Conservation (phyloP, 1,140 invertebrate species). For the Agrilus planipennis region DNA sequence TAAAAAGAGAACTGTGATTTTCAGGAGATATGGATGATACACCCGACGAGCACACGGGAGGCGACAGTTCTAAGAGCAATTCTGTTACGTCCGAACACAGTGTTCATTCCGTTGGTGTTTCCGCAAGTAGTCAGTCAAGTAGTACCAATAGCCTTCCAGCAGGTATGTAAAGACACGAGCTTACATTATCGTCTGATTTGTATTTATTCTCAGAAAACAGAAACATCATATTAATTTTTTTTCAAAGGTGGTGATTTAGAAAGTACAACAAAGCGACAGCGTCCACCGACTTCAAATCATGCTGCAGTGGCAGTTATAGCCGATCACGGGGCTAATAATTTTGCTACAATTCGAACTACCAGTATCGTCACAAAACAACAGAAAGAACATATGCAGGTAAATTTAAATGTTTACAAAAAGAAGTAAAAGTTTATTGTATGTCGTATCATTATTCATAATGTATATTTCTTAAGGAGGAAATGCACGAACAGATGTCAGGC, state of each 20-base stretch:
- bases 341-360: slow-evolving; percentile 96
- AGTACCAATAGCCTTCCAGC: slow-evolving; percentile 71
- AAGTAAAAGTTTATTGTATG: slow-evolving; percentile 1
- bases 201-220: slow-evolving; percentile 13
- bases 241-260: slow-evolving; percentile 11
- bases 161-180: slow-evolving; percentile 18
- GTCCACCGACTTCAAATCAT: slow-evolving; percentile 37
- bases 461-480: slow-evolving; percentile 56
- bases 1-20: background rate
- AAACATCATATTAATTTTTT: background rate
- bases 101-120: slow-evolving; percentile 74
- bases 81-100: slow-evolving; percentile 92
- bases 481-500: slow-evolving; percentile 98
- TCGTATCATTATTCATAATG: background rate
- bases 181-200: slow-evolving; percentile 1
- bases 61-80: slow-evolving; percentile 92
- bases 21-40: slow-evolving; percentile 50
- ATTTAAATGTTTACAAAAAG: too few relatives aligned
- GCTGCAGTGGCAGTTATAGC: slow-evolving; percentile 55
- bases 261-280: slow-evolving; percentile 17
- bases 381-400: slow-evolving; percentile 89
- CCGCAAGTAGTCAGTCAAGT: slow-evolving; percentile 79
- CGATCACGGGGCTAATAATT: slow-evolving; percentile 83
- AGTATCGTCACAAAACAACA: slow-evolving; percentile 98
- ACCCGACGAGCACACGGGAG: slow-evolving; percentile 78